Base-by-base conservation (phyloP, 2,888 invertebrate species). In the Eupithecia inturbata region DNA sequence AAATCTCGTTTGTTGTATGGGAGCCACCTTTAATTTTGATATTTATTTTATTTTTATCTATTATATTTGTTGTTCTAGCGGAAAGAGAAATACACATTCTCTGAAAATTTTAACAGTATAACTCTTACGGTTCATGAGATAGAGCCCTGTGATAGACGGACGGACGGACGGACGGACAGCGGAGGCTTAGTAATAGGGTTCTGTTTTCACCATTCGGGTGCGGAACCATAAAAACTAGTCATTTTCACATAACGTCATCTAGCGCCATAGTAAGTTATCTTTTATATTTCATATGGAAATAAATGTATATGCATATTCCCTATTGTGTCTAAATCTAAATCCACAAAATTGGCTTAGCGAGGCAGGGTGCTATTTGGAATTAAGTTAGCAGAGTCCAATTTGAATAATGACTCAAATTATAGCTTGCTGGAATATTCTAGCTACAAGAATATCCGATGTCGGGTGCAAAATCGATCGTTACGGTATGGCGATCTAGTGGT, bases 321-420 rank as follows among this genome's bases (percentile, higher is more conserved):
- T 22, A 53, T 57, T 57, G 22, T 57, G 26, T 36, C n/a, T 64
- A 12, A 62, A 1, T n/a, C 33, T 33, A 64, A 64, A 36, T 36
- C 33, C 33, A 64, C 26, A 63, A 19, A 31, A 63, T 63, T 63
- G 33, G 31, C 33, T 33, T 33, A n/a, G 36, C 19, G 4, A 33
- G n/a, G 33, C n/a, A n/a, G 36, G 33, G 31, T 64, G 63, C 22
- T 41, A 22, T 39, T 39, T 66, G 26, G 16, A 66, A 39, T 39
- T 19, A 12, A 49, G 45, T 49, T 49, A 26, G 45, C 28, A 67
- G 16, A 16, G 39, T 39, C 22, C 22, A 66, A 39, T 41, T 66
- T 22, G 22, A 66, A 66, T 66, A 39, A 66, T 19, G 10, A 64
- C 36, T 22, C 36, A 64, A 62, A 62, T 62, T 31, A 62, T 62